Evolutionary conservation across 2,797 vertebrate genomes (phyloP), one percentile per base, ranked within the genome.

Genomic region (Xiphophorus birchmanni): DNA sequence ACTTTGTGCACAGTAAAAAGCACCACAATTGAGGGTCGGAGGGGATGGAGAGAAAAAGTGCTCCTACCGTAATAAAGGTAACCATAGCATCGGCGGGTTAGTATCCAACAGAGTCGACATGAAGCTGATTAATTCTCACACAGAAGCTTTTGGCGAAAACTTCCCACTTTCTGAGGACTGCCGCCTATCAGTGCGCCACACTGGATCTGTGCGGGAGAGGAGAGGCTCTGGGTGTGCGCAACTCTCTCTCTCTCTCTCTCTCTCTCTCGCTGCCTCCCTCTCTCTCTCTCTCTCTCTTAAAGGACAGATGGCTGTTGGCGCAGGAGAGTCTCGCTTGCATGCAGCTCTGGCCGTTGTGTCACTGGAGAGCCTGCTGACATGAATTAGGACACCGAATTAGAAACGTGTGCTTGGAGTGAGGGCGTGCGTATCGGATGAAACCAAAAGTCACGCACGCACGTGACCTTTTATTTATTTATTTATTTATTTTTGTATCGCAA

Each of bases 31-130:
- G 11, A 11, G 45, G 45, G 45, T 1, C 37, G 1, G 0, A 2
- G 18, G 2, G 7, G 47, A 0, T 3, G 2, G 0, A 47, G 4
- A 47, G 52, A 35, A 86, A 79, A 83, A 75, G 7, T 9, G 78
- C 74, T 86, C 96, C 82, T 96, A 96, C 96, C 96, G 96, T 96
- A 95, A 96, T 95, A 94, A 96, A 96, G 94, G 96, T 96, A 96
- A 96, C 96, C 96, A 96, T 96, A 96, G 95, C 96, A 95, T 95
- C 96, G 94, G 93, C 91, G 92, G 93, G 91, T 90, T 90, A 91
- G 93, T 93, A 94, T 96, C 95, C 96, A 95, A 94, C 94, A 94
- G 90, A 94, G 95, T 92, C 95, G 95, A 96, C 96, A 96, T 96
- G 93, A 96, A 96, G 95, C 94, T 94, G 93, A 95, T 90, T 93